Conservation (phyloP, 2,113 vertebrate genomes). For the Mormyrus iriodes region DNA sequence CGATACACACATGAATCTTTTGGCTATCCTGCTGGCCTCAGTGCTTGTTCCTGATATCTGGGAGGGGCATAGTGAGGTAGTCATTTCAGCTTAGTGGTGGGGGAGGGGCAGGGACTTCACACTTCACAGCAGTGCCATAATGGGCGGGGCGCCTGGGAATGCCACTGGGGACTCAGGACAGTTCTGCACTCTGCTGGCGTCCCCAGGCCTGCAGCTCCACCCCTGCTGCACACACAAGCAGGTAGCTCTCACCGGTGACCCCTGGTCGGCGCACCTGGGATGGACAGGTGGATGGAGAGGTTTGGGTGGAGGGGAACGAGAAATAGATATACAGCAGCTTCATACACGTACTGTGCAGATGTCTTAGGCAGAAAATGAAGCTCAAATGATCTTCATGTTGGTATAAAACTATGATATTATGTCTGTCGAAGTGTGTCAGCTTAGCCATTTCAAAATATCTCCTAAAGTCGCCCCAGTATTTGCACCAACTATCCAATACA, state of each 20-base stretch:
- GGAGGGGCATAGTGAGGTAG: background rate
- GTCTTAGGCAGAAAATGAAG: too few species aligned
- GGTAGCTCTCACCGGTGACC: conserved; percentile 49
- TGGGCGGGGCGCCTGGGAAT: background rate
- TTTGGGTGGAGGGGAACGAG: background rate
- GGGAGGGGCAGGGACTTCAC: background rate
- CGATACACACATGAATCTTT: background rate
- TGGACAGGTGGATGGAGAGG: background rate
- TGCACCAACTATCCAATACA: too few species aligned
- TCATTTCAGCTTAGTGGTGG: background rate
- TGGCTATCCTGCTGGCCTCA: background rate
- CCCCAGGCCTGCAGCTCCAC: conserved; percentile 40
- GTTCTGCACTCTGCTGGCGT: conserved; percentile 30
- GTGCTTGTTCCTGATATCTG: background rate
- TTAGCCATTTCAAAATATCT: too few species aligned
- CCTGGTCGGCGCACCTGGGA: conserved; percentile 45
- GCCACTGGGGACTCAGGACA: conserved; percentile 34
- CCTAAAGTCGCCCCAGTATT: too few species aligned
- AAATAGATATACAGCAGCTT: background rate
- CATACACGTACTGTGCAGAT: background rate
- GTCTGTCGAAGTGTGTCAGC: too few species aligned
- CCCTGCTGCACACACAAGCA: conserved; percentile 50
- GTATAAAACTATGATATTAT: too few species aligned
- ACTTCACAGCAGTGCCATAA: background rate
- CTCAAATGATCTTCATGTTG: too few species aligned